phyloP scores from a whole-genome alignment of 2,888 invertebrate species.

The Microplitis manilae region DNA sequence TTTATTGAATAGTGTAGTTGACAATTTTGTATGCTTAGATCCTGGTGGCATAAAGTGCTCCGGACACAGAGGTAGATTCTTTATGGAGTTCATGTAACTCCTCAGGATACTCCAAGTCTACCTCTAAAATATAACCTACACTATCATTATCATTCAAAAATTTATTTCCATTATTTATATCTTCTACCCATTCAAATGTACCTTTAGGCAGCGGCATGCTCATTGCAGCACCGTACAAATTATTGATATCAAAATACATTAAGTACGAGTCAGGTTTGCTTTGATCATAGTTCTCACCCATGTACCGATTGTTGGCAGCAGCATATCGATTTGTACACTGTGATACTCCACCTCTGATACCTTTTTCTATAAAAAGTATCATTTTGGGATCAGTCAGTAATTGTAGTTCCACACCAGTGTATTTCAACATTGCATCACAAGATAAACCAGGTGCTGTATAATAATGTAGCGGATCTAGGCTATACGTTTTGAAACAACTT shows the following conservation, averaged over 20 bases:
- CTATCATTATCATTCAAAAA: neutral
- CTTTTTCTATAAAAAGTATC: slow-evolving; percentile 49
- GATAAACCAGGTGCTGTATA: slow-evolving; percentile 45
- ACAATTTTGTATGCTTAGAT: neutral
- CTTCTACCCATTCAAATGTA: slow-evolving; percentile 58
- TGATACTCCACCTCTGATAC: slow-evolving; percentile 30
- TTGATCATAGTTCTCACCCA: slow-evolving; percentile 28
- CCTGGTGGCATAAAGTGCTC: slow-evolving; percentile 21
- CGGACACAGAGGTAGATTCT: slow-evolving; percentile 56
- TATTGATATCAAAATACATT: slow-evolving; percentile 1
- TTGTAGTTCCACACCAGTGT: slow-evolving; percentile 42
- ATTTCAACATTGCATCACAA: slow-evolving; percentile 47
- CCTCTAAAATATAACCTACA: slow-evolving; percentile 27
- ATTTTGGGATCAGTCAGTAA: slow-evolving; percentile 51
- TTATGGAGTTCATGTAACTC: slow-evolving; percentile 58
- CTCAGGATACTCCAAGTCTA: slow-evolving; percentile 53
- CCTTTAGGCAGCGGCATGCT: neutral
- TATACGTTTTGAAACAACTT: slow-evolving; percentile 55
- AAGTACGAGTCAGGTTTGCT: slow-evolving; percentile 53
- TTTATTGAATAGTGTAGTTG: neutral
- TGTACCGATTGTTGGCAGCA: slow-evolving; percentile 38
- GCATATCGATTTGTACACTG: slow-evolving; percentile 40
- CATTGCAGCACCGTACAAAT: neutral
- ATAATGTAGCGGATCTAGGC: slow-evolving; percentile 56
- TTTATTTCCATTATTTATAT: slow-evolving; percentile 16